Evolutionary conservation across 2,888 invertebrate species (phyloP), one percentile per base, ranked within the genome.

Genomic region (Trilocha varians): DNA sequence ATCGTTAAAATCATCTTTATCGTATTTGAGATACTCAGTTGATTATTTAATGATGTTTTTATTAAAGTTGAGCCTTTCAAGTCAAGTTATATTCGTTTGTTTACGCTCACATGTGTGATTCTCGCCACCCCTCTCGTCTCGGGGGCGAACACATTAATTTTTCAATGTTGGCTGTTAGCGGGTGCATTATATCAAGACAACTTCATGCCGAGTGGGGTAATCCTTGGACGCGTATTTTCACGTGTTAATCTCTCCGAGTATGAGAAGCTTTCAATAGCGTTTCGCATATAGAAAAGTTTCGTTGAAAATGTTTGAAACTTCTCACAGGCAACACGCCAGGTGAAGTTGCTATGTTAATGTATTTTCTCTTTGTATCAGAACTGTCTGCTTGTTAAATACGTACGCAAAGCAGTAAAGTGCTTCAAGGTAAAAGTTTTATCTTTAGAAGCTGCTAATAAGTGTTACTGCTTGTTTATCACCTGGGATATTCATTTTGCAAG

Each of bases 331-430:
- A 59, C 57, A 62, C 56, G 64, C 55, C 52, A 54, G 62, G 56
- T 55, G 63, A 76, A 80, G 77, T 82, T 77, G 72, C 70, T 68
- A 73, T 80, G 78, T 78, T 84, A 84, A 84, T 83, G 78, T 80
- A 73, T 82, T 79, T 78, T 70, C 77, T 70, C 78, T 79, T 80
- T 80, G 79, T 80, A 75, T 76, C 67, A 66, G 65, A 67, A 64
- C 62, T 69, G 68, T 65, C 70, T 76, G 70, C 69, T 67, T 61
- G 71, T 72, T 77, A 74, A 75, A 74, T 51, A 52, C 49, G 46
- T 52, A 43, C 48, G 50, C 45, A 50, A 50, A 53, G 49, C 49
- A 48, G 50, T 50, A 50, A 52, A 52, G 50, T 52, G 50, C 48
- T 46, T 40, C 39, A 47, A 50, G 50, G 50, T 44, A 43, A 46